A percentile compares a stretch with the other conserved stretches of the same genome.
phyloP scores from a whole-genome alignment of 2,888 invertebrate genomes.

The Scaptomyza parva region DNA sequence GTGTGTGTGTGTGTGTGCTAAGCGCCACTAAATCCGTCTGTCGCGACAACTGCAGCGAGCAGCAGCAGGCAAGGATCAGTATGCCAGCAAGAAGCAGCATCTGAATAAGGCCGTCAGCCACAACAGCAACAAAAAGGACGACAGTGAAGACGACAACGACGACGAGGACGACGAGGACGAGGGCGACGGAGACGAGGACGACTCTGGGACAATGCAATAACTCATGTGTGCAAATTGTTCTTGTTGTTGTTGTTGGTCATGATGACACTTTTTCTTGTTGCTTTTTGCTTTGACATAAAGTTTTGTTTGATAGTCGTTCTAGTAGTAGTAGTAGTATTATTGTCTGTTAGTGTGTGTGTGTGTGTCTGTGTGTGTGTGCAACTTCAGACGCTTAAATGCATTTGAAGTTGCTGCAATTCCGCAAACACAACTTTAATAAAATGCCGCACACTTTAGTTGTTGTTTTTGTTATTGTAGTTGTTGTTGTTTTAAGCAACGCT shows the following conservation, averaged over 20 bases:
- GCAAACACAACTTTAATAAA: slow-evolving; percentile 60
- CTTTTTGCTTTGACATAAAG: slow-evolving; percentile 63
- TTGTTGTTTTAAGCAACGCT: slow-evolving; percentile 34
- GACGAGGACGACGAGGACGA: slow-evolving; percentile 40
- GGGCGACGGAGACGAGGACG: slow-evolving; percentile 29
- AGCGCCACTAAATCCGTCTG: slow-evolving; percentile 73
- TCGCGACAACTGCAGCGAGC: slow-evolving; percentile 57
- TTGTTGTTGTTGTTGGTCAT: slow-evolving; percentile 26
- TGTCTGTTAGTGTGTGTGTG: too few relatives aligned
- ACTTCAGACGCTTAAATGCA: slow-evolving; percentile 68
- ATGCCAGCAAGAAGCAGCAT: slow-evolving; percentile 22
- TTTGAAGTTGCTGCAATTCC: slow-evolving; percentile 54
- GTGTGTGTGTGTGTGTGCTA: slow-evolving; percentile 50
- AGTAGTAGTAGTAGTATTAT: slow-evolving; percentile 23
- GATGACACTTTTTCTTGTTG: slow-evolving; percentile 30
- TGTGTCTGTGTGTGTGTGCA: slow-evolving; percentile 34
- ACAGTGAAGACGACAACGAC: slow-evolving; percentile 30
- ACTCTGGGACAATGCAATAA: slow-evolving; percentile 68
- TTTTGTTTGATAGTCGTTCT: slow-evolving; percentile 65
- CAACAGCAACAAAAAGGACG: slow-evolving; percentile 35
- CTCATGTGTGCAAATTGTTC: slow-evolving; percentile 60
- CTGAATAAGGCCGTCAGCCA: slow-evolving; percentile 43
- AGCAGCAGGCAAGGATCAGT: slow-evolving; percentile 32
- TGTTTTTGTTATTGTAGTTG: slow-evolving; percentile 22
- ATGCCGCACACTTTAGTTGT: slow-evolving; percentile 49